Evolutionary conservation across 2,797 vertebrate species (phyloP).

Genomic region (Rhincodon typus): DNA sequence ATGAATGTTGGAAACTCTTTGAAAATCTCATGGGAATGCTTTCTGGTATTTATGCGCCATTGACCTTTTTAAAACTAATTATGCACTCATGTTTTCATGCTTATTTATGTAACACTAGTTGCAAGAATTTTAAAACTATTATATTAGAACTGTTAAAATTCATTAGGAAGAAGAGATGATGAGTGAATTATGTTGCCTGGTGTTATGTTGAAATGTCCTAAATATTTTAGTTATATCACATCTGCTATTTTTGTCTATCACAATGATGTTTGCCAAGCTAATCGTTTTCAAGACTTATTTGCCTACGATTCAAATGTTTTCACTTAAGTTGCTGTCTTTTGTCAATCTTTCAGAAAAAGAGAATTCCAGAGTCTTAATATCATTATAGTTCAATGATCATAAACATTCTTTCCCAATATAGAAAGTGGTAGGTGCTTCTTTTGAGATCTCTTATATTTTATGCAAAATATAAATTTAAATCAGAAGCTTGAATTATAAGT

Average conservation of each 20-base stretch:
- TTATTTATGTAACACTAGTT: slow-evolving; percentile 19
- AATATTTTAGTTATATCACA: neutral
- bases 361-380: neutral
- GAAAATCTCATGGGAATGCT: slow-evolving; percentile 36
- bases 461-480: neutral
- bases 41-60: slow-evolving; percentile 34
- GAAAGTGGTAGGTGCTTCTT: neutral
- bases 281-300: neutral
- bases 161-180: neutral
- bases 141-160: neutral
- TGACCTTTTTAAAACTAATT: slow-evolving; percentile 31
- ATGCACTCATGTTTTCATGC: slow-evolving; percentile 33
- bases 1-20: slow-evolving; percentile 37
- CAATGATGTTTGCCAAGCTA: neutral
- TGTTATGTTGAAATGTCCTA: neutral
- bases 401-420: neutral
- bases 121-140: neutral
- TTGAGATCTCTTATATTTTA: neutral
- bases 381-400: neutral
- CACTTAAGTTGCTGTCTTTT: neutral
- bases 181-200: neutral
- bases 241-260: neutral
- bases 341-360: neutral
- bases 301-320: neutral
- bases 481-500: neutral